phyloP scores from a whole-genome alignment of 2,113 vertebrate genomes.

The Scalopus aquaticus region DNA sequence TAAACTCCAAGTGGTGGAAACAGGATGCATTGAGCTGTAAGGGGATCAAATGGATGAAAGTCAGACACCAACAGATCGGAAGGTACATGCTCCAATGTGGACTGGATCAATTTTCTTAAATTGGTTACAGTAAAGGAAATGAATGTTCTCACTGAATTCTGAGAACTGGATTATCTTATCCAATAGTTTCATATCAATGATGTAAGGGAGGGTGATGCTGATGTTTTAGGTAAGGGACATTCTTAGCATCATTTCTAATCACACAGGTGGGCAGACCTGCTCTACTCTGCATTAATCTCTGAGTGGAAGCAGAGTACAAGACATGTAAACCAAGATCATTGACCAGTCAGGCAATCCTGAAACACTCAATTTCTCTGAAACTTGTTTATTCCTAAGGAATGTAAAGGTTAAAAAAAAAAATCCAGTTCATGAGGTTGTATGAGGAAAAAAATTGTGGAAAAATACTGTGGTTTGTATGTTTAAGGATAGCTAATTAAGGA shows the following conservation, averaged over 20 bases:
- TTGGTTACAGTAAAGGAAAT: slow-evolving; percentile 46
- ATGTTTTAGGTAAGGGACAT: not conserved
- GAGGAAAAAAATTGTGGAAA: not conserved
- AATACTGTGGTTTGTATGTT: not conserved
- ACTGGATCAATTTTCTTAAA: slow-evolving; percentile 53
- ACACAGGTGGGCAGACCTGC: not conserved
- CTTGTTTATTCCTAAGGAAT: not conserved
- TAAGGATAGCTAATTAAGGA: not conserved
- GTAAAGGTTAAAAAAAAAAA: not conserved
- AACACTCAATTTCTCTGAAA: not conserved
- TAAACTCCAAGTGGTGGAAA: slow-evolving; percentile 55
- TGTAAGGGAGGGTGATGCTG: not conserved
- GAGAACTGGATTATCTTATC: not conserved
- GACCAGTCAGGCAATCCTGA: not conserved
- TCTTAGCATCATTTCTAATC: not conserved
- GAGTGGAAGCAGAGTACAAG: not conserved
- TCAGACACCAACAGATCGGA: slow-evolving; percentile 43
- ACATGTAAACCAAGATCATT: not conserved
- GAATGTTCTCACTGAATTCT: slow-evolving; percentile 27
- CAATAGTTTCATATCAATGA: not conserved
- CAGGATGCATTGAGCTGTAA: slow-evolving; percentile 11
- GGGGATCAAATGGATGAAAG: slow-evolving; percentile 56
- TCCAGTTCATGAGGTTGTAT: not conserved
- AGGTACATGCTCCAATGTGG: not conserved
- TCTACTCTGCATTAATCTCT: not conserved